Evolutionary conservation across 1,140 invertebrate species (phyloP).

Genomic region (Rhizoglyphus robini): DNA sequence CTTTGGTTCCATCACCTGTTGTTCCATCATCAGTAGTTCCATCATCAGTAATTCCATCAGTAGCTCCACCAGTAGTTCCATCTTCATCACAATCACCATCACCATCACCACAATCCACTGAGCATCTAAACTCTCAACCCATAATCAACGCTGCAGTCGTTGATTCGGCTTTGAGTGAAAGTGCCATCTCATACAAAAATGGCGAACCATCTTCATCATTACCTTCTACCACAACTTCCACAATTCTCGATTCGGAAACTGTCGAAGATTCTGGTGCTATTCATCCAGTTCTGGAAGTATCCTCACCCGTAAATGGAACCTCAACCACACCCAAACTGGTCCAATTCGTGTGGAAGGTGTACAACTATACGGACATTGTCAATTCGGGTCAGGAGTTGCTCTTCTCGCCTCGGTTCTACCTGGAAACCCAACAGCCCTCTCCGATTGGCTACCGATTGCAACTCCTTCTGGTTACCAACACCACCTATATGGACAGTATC

Average conservation of each 20-base stretch:
- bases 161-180: neutral
- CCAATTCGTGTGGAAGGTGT: slow-evolving; percentile 14
- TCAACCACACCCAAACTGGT: neutral
- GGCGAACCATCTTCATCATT: neutral
- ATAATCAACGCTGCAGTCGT: slow-evolving; percentile 7
- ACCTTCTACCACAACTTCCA: neutral
- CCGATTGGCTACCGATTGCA: slow-evolving; percentile 16
- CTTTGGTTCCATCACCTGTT: neutral
- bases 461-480: slow-evolving; percentile 9
- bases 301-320: neutral
- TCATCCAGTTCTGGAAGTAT: neutral
- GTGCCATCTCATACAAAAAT: neutral
- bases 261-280: neutral
- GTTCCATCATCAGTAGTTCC: neutral
- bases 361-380: neutral
- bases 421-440: neutral
- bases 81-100: too few species aligned
- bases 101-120: too few species aligned
- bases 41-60: neutral
- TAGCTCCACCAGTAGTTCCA: too few species aligned
- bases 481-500: slow-evolving; percentile 16
- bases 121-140: neutral
- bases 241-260: neutral
- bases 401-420: slow-evolving; percentile 10
- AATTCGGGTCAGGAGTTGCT: neutral